Base-by-base conservation (phyloP, 2,888 invertebrate genomes). In the Philereme vetulata region DNA sequence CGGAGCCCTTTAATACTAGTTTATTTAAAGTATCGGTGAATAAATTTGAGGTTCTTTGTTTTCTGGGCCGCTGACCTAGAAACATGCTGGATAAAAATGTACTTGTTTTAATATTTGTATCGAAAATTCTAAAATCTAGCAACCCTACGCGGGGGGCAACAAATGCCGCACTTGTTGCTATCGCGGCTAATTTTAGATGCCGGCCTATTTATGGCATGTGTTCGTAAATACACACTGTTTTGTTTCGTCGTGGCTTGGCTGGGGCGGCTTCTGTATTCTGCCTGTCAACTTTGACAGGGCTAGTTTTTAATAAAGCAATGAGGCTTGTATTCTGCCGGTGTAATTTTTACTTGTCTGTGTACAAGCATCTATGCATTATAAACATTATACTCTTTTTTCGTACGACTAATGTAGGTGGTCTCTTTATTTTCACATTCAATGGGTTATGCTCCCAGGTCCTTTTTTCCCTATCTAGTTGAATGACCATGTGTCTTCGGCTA, bases 131-230 rank as follows among this genome's bases (percentile, higher is more conserved):
- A 48, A 45, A 21, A 34, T 1, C 53, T 45, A 47, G 45, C 62
- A 62, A 33, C 62, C 62, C 62, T 62, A 58, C 35, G 56, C 56
- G 51, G 62, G 54, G 57, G 62, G 59, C 62, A 64, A 55, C 64
- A 62, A 66, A 64, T 60, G 66, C 64, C 55, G 36, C 64, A 70
- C 69, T 70, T 70, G 69, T 70, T 70, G 69, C 62, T 70, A 63
- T 63, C 58, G 60, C 50, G 32, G 58, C 64, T 67, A 67, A 66
- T 64, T 67, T 69, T 69, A 69, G 68, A 52, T 53, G 42, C 52
- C 52, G 49, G 43, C 63, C 51, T 54, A 58, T 67, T 64, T 63
- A 62, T 62, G 65, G 58, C 58, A 62, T 65, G 63, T 56, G 68
- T 66, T 60, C 51, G 52, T 33, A 60, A 64, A 58, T 49, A 67